Conservation (phyloP, 2,113 vertebrate species). For the Syngnathus floridae region DNA sequence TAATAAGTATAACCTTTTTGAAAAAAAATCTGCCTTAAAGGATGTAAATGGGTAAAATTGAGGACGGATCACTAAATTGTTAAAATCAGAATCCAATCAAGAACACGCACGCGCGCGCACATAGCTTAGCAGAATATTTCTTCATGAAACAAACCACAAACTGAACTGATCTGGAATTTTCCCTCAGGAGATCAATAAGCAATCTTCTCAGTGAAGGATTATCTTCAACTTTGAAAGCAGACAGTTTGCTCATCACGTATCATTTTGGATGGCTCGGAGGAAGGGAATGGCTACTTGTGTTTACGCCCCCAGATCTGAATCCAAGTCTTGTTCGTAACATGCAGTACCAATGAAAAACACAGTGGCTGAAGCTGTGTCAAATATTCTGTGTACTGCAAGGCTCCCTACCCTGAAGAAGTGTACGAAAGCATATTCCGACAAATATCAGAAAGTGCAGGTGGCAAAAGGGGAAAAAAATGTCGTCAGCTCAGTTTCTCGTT, state of each 20-base stretch:
- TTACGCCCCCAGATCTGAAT: too few relatives aligned
- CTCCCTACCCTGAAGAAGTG: neutral
- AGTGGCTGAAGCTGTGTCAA: too few relatives aligned
- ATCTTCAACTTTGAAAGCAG: neutral
- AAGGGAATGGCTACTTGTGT: neutral
- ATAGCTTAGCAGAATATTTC: neutral
- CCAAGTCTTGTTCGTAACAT: neutral
- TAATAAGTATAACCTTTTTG: neutral
- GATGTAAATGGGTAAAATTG: neutral
- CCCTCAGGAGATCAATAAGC: neutral
- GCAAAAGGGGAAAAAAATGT: neutral
- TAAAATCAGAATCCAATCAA: neutral
- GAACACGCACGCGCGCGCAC: too few relatives aligned
- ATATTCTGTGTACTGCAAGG: too few relatives aligned
- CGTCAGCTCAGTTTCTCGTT: neutral
- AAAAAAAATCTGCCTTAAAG: neutral
- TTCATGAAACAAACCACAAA: neutral
- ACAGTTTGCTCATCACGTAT: neutral
- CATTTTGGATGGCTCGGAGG: neutral
- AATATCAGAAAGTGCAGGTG: neutral
- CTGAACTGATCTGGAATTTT: neutral
- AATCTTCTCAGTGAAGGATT: neutral
- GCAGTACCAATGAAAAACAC: too few relatives aligned
- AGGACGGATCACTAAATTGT: neutral
- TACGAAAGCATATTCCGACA: neutral